Percentiles rank a stretch among this genome's conserved stretches.
Conservation (phyloP, 2,888 invertebrate species). For the Mimachlamys varia region DNA sequence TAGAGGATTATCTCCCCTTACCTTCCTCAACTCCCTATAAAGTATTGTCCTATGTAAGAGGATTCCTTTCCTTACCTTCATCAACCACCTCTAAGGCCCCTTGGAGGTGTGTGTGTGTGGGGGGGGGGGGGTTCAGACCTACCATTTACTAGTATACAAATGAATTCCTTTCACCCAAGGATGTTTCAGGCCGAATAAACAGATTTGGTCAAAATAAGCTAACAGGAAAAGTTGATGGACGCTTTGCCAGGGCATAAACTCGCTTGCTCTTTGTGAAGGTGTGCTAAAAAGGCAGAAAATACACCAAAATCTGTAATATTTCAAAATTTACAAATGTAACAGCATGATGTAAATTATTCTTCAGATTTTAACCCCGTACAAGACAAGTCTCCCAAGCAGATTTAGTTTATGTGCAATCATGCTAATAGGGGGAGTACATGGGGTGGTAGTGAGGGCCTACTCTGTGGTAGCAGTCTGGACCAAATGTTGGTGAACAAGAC, state of each 20-base stretch:
- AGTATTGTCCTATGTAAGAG: not conserved
- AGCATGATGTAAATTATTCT: constrained; percentile 12
- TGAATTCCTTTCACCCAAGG: no score
- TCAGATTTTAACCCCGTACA: not conserved
- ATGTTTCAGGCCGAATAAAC: no score
- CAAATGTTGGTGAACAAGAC: not conserved
- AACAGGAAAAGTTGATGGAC: no score
- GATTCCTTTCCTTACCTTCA: no score
- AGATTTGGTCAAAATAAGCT: no score
- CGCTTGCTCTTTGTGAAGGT: not conserved
- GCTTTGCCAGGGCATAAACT: no score
- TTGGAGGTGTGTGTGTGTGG: no score
- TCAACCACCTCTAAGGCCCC: no score
- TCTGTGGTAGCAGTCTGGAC: not conserved
- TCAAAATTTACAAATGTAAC: not conserved
- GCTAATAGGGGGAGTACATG: not conserved
- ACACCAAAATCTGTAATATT: not conserved
- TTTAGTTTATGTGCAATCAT: constrained; percentile 15
- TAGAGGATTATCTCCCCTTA: not conserved
- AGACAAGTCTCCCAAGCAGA: not conserved
- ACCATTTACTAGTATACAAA: no score
- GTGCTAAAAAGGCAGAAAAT: not conserved
- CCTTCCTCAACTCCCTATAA: not conserved
- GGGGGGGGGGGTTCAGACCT: no score
- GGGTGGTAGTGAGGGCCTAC: not conserved